These are phyloP conservation scores for Phrynosoma platyrhinos DNA, from an alignment of 2,113 vertebrate genomes.

Conservation along the genomic window DNA sequence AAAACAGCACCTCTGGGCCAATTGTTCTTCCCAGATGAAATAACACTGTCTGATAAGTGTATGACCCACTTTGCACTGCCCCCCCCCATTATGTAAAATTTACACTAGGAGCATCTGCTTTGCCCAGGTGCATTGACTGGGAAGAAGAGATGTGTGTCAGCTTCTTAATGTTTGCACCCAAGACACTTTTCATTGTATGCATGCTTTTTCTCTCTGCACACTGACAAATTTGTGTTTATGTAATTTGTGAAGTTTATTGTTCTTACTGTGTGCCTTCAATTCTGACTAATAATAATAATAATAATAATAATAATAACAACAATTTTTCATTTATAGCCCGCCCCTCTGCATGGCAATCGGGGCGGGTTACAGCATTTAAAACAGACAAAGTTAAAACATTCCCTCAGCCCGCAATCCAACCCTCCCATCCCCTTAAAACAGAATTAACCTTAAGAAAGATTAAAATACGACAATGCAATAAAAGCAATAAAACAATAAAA, in stretches of 20 bases:
- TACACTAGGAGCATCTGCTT: background rate
- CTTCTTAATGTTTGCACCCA: background rate
- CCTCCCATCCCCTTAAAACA: too few relatives aligned
- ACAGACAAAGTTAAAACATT: too few relatives aligned
- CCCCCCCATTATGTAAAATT: background rate
- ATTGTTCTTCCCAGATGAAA: conserved; percentile 12
- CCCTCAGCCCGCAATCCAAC: too few relatives aligned
- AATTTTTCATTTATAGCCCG: too few relatives aligned
- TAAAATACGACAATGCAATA: too few relatives aligned
- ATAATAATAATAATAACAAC: too few relatives aligned
- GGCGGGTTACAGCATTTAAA: too few relatives aligned
- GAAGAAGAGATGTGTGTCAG: background rate
- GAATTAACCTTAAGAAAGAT: too few relatives aligned
- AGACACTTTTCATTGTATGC: background rate
- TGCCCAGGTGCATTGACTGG: background rate
- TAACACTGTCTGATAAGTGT: background rate
- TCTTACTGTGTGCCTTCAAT: too few relatives aligned
- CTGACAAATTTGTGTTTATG: background rate
- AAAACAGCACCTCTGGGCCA: conserved; percentile 27
- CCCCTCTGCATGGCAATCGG: too few relatives aligned
- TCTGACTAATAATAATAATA: too few relatives aligned
- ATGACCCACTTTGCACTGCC: background rate
- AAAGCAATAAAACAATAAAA: too few relatives aligned
- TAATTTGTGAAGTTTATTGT: background rate
- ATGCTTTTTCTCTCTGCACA: background rate